These are phyloP conservation scores for Tyrophagus putrescentiae DNA, from an alignment of 1,140 invertebrate genomes.

Conservation along the genomic window DNA sequence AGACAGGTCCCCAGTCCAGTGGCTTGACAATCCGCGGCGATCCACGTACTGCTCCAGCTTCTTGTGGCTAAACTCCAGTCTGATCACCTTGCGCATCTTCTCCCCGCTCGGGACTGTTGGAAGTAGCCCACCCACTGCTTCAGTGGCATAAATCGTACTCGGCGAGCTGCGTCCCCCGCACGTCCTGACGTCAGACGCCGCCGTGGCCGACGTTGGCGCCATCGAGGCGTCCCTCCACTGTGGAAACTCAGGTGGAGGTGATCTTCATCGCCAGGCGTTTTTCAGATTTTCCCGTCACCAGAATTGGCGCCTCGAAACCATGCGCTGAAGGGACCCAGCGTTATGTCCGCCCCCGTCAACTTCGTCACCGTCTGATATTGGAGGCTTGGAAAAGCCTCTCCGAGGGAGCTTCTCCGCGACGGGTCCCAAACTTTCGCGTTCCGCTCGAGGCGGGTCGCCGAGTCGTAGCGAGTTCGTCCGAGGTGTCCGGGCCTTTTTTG, in stretches of 20 bases:
- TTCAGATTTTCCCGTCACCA: constrained; percentile 67
- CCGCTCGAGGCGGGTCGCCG: constrained; percentile 60
- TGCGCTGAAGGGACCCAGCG: constrained; percentile 56
- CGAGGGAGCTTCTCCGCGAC: constrained; percentile 67
- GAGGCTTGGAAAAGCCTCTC: constrained; percentile 23
- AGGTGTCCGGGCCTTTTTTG: constrained; percentile 64
- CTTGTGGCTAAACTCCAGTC: constrained; percentile 83
- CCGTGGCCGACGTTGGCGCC: constrained; percentile 75
- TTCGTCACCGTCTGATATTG: constrained; percentile 66
- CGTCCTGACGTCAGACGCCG: constrained; percentile 90
- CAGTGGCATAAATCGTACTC: constrained; percentile 95
- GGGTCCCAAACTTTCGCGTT: constrained; percentile 66
- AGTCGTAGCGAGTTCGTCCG: constrained; percentile 78
- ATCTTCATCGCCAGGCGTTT: constrained; percentile 38
- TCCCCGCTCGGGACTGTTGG: constrained; percentile 60
- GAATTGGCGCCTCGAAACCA: constrained; percentile 72
- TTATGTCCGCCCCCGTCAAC: constrained; percentile 61
- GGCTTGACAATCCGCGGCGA: constrained; percentile 61
- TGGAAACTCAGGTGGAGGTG: constrained; percentile 67
- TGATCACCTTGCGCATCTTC: constrained; percentile 84
- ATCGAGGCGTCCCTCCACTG: constrained; percentile 85
- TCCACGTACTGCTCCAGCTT: constrained; percentile 84
- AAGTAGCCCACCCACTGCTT: constrained; percentile 80
- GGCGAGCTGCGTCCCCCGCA: constrained; percentile 89
- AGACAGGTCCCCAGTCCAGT: constrained; percentile 93